Conservation (phyloP, 2,888 invertebrate species). For the Celastrina argiolus region DNA sequence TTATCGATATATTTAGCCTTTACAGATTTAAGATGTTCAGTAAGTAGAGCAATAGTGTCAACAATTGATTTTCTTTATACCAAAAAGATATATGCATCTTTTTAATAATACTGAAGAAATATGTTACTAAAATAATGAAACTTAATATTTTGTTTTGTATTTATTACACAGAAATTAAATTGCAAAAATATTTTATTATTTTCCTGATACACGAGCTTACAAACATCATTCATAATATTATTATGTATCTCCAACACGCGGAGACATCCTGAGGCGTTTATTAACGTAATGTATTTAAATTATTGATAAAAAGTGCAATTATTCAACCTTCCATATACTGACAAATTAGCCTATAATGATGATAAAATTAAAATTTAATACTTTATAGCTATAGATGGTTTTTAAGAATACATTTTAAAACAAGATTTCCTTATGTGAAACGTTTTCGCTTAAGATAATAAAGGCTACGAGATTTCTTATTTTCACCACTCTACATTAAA, state of each 20-base stretch:
- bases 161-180: no score
- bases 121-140: background rate
- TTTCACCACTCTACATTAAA: background rate
- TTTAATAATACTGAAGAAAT: background rate
- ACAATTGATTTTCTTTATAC: background rate
- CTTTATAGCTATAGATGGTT: background rate
- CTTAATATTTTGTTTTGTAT: no score
- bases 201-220: background rate
- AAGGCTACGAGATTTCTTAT: no score
- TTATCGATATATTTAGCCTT: background rate
- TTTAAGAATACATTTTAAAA: background rate
- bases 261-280: constrained; percentile 10
- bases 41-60: background rate
- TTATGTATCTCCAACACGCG: background rate
- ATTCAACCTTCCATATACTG: constrained; percentile 9
- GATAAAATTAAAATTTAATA: constrained; percentile 9
- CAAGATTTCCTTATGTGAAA: constrained; percentile 26
- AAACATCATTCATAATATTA: constrained; percentile 16
- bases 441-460: no score
- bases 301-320: constrained; percentile 18
- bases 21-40: background rate
- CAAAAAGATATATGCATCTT: background rate
- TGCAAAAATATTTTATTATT: background rate
- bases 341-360: constrained; percentile 19
- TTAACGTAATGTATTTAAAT: constrained; percentile 20